Base-by-base conservation (phyloP, 2,797 vertebrate genomes). In the Silurus aristotelis region DNA sequence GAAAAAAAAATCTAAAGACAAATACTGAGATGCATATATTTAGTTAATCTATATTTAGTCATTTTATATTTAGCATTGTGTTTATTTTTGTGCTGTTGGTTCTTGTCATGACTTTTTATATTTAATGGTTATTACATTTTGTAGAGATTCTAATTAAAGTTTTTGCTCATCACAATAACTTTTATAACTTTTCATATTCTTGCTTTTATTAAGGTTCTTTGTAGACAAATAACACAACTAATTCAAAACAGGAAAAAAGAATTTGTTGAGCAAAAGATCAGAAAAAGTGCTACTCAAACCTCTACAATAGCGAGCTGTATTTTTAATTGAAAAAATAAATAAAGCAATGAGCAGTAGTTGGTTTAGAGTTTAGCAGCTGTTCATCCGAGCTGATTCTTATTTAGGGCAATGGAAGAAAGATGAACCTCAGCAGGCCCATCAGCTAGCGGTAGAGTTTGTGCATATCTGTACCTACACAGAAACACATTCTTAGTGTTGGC, bases 371-470 rank as follows among this genome's bases (percentile, higher is more conserved):
- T 98, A 82, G 96, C 94, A 15, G 88, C 88, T 4, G 92, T 31
- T 19, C 78, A 87, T 85, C 92, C 93, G 0, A 94, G 90, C 90
- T 99, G 97, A 27, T 97, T 95, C 9, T 84, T 91, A 96, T 91
- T 91, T 76, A 72, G 90, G 58, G 97, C 96, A 1, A 97, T 93
- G 1, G 96, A 90, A 1, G 97, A 97, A 81, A 99, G 96, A 84
- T 99, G 97, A 72, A 99, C 97, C 93, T 99, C 98, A 4, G 98
- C 97, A 0, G 97, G 97, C 3, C 98, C 97, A 0, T 99, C 97
- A 0, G 97, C 97, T 14, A 99, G 85, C 43, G 96, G 96, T 31
- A 99, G 87, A 19, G 95, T 93, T 58, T 96, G 94, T 0, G 89
- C 89, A 0, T 94, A 83, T 0, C 94, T 89, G 48, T 97, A 98